Percentiles rank a stretch among this genome's conserved stretches.
These are phyloP conservation scores for Apamea epomidion DNA, from an alignment of 2,888 invertebrate genomes.

Conservation along the genomic window DNA sequence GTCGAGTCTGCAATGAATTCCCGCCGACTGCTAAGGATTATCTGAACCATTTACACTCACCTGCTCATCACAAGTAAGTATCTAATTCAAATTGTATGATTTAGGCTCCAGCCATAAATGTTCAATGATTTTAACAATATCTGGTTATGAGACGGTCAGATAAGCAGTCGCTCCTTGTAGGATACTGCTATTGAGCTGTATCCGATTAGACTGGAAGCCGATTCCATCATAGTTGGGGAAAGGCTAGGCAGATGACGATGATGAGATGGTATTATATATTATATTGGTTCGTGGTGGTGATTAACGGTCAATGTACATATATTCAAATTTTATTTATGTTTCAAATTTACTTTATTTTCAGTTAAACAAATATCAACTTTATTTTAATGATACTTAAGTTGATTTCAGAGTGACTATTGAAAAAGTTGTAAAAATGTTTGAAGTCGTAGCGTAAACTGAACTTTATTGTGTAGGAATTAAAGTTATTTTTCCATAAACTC, in stretches of 20 bases:
- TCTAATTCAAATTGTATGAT: background rate
- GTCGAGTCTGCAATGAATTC: constrained; percentile 95
- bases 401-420: too few species aligned
- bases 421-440: too few species aligned
- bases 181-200: background rate
- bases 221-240: background rate
- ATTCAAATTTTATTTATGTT: too few species aligned
- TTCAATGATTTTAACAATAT: background rate
- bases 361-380: too few species aligned
- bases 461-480: too few species aligned
- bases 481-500: too few species aligned
- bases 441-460: too few species aligned
- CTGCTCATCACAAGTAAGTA: constrained; percentile 93
- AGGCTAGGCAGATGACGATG: background rate
- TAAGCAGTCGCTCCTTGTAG: background rate
- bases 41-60: constrained; percentile 95
- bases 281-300: too few species aligned
- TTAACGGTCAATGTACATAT: too few species aligned
- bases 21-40: constrained; percentile 96
- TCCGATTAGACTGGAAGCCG: background rate
- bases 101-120: background rate
- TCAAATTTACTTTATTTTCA: too few species aligned
- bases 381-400: too few species aligned
- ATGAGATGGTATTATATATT: background rate
- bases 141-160: background rate